phyloP scores from a whole-genome alignment of 2,113 vertebrate genomes.

The Nasalis larvatus region DNA sequence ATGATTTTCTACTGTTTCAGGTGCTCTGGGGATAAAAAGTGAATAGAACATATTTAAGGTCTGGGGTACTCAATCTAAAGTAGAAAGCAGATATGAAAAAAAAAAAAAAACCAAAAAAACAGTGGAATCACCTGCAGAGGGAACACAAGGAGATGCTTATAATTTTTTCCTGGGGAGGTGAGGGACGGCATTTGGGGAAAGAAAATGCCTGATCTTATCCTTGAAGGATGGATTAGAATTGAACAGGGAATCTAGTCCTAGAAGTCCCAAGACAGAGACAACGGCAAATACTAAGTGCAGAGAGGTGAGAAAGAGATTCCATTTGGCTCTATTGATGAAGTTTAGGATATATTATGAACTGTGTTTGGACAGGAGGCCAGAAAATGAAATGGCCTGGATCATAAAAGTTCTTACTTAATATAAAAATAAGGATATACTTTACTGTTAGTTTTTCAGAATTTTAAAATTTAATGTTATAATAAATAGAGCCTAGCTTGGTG shows the following conservation, averaged over 20 bases:
- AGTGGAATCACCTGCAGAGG: not conserved
- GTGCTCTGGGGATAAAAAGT: not conserved
- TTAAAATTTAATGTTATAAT: not conserved
- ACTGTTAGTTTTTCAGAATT: not conserved
- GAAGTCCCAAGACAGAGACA: not conserved
- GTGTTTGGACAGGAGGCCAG: not conserved
- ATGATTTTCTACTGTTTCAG: not conserved
- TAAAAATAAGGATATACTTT: not conserved
- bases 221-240: not conserved
- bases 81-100: not conserved
- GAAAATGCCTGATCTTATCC: not conserved
- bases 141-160: too few species aligned
- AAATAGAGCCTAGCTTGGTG: not conserved
- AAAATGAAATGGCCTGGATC: not conserved
- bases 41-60: not conserved
- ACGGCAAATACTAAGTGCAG: not conserved
- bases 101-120: not conserved
- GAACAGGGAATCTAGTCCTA: not conserved
- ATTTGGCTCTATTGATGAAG: not conserved
- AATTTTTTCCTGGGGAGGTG: not conserved
- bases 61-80: not conserved
- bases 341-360: not conserved
- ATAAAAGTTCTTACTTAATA: not conserved
- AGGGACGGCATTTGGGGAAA: not conserved
- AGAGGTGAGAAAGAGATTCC: not conserved